These are phyloP conservation scores for Spatulosminthurus flaviceps DNA, from an alignment of 2,888 invertebrate species.

Conservation along the genomic window DNA sequence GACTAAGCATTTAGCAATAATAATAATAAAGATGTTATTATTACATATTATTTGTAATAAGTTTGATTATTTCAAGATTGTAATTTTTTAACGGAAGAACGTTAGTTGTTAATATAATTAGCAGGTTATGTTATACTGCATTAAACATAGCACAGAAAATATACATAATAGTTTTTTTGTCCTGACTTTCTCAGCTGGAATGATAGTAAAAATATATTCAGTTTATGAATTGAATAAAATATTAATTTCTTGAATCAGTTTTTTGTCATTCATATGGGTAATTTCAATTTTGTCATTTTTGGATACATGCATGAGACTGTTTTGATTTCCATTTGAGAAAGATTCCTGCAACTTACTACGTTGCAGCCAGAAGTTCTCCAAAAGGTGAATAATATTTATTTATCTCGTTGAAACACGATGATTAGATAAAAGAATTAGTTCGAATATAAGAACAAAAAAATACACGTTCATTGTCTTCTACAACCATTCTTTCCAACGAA, in stretches of 20 bases:
- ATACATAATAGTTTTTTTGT: neutral
- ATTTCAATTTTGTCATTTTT: neutral
- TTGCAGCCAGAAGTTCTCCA: neutral
- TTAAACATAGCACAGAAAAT: neutral
- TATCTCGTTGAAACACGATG: too few species aligned
- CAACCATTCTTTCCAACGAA: too few species aligned
- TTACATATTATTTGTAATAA: neutral
- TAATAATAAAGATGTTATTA: neutral
- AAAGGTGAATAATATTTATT: too few species aligned
- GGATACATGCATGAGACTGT: neutral
- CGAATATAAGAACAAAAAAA: too few species aligned
- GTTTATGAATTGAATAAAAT: neutral
- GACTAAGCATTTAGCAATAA: neutral
- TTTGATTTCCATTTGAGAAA: conserved; percentile 7
- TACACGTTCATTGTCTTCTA: too few species aligned
- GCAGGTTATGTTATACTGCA: neutral
- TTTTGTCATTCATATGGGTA: neutral
- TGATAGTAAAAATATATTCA: neutral
- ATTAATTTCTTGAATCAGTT: neutral
- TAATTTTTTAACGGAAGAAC: conserved; percentile 5
- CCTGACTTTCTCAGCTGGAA: conserved; percentile 3
- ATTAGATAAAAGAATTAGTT: too few species aligned
- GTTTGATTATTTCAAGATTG: neutral
- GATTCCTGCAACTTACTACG: neutral
- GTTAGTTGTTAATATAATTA: too few species aligned